Evolutionary conservation across 2,797 vertebrate genomes (phyloP), one percentile per base, ranked within the genome.

Genomic region (Ispidina lecontei): DNA sequence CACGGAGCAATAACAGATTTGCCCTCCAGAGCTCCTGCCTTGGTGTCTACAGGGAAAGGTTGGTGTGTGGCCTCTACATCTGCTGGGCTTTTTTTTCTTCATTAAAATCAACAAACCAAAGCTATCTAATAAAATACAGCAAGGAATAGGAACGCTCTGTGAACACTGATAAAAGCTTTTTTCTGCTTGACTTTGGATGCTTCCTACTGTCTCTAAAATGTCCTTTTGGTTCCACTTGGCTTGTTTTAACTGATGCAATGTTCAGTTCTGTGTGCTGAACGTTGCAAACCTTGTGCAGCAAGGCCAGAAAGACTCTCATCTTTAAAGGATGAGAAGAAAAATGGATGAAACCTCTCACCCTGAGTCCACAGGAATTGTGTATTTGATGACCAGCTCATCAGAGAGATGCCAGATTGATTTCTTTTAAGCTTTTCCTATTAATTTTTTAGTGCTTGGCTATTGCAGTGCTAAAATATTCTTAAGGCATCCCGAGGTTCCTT

Each of bases 1-100:
- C 46, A 77, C 6, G 46, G 84, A 95, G 84, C 62, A 77, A 7
- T 41, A 85, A 62, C 81, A 89, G 47, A 18, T 47, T 33, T 58
- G 9, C 12, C n/a, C 46, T 58, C 75, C 37, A 18, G 26, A 67
- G 60, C 46, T 62, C 12, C 31, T 75, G 71, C 56, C 74, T 55
- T 15, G 14, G 49, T 87, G 31, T 68, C 90, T 54, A 33, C 54
- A 49, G 56, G 37, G 41, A 54, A 62, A 70, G 37, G 85, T 31
- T 54, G 55, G 41, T 64, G 60, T 77, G 60, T 71, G 68, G 69
- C 58, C 9, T 1, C 33, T 39, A 20, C 26, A 33, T 88, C 77
- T 91, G 64, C 47, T 60, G 71, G 4, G 8, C n/a, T 80, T 79
- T 59, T 54, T 23, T 31, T 19, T 69, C 35, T 51, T 58, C 75